Percentiles rank a stretch among this genome's conserved stretches.
Evolutionary conservation across 1,140 invertebrate species (phyloP).

Genomic region (Macrosteles quadrilineatus): DNA sequence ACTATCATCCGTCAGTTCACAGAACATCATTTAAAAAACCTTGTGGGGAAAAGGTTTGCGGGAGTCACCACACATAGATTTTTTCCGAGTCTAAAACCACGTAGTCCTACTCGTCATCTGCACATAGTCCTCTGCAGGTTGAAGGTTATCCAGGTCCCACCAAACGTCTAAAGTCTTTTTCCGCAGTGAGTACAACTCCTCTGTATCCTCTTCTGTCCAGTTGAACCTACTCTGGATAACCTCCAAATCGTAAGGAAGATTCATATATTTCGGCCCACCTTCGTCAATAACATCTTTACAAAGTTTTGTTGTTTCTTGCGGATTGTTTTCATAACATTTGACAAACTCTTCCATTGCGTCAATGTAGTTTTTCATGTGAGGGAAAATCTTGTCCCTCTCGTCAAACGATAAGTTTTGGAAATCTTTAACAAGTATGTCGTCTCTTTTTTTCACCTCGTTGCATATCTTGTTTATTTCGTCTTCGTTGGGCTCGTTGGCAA

Average conservation of each 20-base stretch:
- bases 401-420: not conserved
- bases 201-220: conserved; percentile 3
- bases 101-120: conserved; percentile 4
- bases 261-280: not conserved
- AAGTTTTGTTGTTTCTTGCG: not conserved
- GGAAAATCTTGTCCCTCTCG: not conserved
- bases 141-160: conserved; percentile 4
- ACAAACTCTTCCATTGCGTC: not conserved
- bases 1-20: no score
- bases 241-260: conserved; percentile 3
- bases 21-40: no score
- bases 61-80: no score
- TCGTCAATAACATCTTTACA: conserved; percentile 5
- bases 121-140: not conserved
- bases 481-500: not conserved
- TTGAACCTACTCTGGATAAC: conserved; percentile 1
- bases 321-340: not conserved
- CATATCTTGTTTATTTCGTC: not conserved
- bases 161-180: not conserved
- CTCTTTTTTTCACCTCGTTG: not conserved
- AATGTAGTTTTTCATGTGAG: conserved; percentile 10
- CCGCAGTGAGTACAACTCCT: not conserved
- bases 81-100: not conserved
- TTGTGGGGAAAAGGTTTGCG: no score
- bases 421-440: not conserved